A percentile compares a stretch with the other conserved stretches of the same genome.
Conservation (phyloP, 2,797 vertebrate genomes). For the Cossypha caffra region DNA sequence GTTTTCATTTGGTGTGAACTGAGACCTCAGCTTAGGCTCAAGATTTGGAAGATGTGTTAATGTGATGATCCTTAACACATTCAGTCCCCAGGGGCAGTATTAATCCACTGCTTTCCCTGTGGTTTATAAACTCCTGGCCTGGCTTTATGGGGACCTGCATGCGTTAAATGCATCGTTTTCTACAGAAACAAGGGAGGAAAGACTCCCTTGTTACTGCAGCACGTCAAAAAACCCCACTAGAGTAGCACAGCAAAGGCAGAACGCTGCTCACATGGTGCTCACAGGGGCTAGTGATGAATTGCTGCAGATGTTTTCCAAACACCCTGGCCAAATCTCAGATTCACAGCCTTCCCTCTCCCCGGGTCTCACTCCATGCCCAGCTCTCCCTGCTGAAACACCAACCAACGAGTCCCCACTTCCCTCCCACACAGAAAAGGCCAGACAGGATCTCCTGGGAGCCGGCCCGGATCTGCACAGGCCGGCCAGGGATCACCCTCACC, state of each 20-base stretch:
- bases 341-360: neutral
- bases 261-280: neutral
- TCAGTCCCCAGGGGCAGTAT: neutral
- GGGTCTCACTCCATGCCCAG: neutral
- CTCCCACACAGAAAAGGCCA: neutral
- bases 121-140: neutral
- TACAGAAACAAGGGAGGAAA: neutral
- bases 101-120: neutral
- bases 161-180: neutral
- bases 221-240: neutral
- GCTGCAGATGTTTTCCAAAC: conserved; percentile 12
- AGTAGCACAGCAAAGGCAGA: neutral
- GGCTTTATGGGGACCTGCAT: neutral
- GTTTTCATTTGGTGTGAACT: neutral
- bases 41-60: neutral
- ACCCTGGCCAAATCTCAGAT: neutral
- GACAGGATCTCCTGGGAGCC: neutral
- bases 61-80: neutral
- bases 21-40: neutral
- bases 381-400: neutral
- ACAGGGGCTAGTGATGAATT: neutral
- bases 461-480: accelerated
- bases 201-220: neutral
- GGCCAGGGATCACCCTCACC: neutral
- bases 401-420: neutral